phyloP scores from a whole-genome alignment of 2,113 vertebrate species.

The Seriola rivoliana region DNA sequence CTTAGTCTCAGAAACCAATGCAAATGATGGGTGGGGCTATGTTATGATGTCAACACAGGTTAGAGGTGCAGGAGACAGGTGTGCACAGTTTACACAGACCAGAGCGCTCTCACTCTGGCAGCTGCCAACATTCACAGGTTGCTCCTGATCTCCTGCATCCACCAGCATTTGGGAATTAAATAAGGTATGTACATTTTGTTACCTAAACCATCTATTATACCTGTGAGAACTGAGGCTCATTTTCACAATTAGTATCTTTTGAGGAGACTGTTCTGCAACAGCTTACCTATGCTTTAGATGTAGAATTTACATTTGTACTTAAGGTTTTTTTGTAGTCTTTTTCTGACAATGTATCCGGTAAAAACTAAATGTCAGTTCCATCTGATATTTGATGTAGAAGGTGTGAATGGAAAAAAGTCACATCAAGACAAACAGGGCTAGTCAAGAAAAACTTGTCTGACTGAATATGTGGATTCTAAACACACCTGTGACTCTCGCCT shows the following conservation, averaged over 20 bases:
- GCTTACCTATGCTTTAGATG: background rate
- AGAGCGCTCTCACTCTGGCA: conserved; percentile 13
- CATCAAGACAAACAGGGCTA: background rate
- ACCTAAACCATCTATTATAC: background rate
- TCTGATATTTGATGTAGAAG: background rate
- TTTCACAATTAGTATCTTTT: background rate
- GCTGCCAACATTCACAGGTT: background rate
- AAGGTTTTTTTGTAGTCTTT: too few species aligned
- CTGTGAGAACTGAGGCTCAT: background rate
- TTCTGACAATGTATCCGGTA: background rate
- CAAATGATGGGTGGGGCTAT: conserved; percentile 67
- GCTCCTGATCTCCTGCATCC: background rate
- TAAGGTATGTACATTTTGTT: conserved; percentile 60
- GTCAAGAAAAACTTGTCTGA: conserved; percentile 75
- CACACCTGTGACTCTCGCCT: background rate
- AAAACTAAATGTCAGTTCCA: background rate
- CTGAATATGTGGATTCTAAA: background rate
- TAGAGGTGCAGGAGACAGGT: conserved; percentile 44
- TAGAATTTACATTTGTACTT: background rate
- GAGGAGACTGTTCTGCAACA: background rate
- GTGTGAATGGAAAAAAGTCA: background rate
- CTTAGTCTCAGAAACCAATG: conserved; percentile 33
- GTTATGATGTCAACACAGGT: conserved; percentile 42
- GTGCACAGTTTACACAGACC: conserved; percentile 39
- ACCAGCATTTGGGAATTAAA: background rate